Evolutionary conservation across 2,888 invertebrate species (phyloP), one percentile per base, ranked within the genome.

Genomic region (Tryphoninae sp.): DNA sequence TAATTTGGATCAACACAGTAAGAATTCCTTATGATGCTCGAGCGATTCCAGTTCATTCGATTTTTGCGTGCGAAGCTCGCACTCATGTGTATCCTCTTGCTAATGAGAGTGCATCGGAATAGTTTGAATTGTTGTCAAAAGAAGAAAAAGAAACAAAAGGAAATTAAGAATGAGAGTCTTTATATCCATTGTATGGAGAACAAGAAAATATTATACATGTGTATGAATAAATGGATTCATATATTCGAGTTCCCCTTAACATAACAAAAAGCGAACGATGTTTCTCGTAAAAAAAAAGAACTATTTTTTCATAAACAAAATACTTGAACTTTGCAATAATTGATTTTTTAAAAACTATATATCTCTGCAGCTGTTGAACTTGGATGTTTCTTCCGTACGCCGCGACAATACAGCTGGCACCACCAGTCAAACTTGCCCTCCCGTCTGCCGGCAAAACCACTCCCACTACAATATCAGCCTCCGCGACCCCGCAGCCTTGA

Each of bases 161-260:
- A 53, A 59, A 68, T 33, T 59, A 68, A 58, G 69, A 59, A 69
- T 69, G 76, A 42, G 19, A 59, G 65, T 71, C 73, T 81, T 81
- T 64, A 33, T 59, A 75, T 78, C 67, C 72, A 72, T 77, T 80
- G 85, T 84, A 82, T 61, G 80, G 76, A 80, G 81, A 64, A 78
- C 67, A 69, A 81, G 76, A 78, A 81, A 68, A 33, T 33, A 79
- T 69, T 76, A 76, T 76, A 76, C 67, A 81, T 75, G 75, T 85
- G 80, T 82, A 83, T 82, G 83, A 85, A 85, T 85, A 85, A 85
- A 84, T 82, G 82, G 73, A 84, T 84, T 84, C 84, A 82, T 84
- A 84, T 80, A 77, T 82, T 77, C 76, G 80, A 82, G 80, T 58
- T 81, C 71, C 71, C 62, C 62, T 73, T 53, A 58, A 74, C 42